phyloP scores from a whole-genome alignment of 2,797 vertebrate species.

The Gephyroberyx darwinii region DNA sequence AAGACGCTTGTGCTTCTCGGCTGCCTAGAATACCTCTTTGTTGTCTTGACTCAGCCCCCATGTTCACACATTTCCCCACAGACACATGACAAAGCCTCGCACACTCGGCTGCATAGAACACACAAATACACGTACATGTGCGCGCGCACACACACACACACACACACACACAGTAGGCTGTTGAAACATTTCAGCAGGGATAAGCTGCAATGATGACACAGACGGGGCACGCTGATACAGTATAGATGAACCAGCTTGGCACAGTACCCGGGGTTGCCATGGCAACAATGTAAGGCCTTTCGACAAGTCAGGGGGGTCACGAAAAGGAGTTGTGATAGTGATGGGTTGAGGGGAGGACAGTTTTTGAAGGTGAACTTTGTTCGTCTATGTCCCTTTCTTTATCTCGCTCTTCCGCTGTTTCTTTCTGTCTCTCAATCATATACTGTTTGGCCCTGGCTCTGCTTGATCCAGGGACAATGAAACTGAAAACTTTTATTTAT shows the following conservation, averaged over 20 bases:
- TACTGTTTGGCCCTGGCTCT: slow-evolving; percentile 38
- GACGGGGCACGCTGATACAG: slow-evolving; percentile 65
- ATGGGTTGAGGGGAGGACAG: slow-evolving; percentile 18
- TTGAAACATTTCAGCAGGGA: slow-evolving; percentile 68
- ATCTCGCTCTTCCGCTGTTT: slow-evolving; percentile 3
- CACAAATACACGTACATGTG: slow-evolving; percentile 22
- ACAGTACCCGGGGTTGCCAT: slow-evolving; percentile 62
- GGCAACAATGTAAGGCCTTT: slow-evolving; percentile 67
- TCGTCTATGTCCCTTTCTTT: slow-evolving; percentile 15
- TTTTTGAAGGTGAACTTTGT: slow-evolving; percentile 65
- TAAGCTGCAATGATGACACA: slow-evolving; percentile 68
- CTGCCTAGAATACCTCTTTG: slow-evolving; percentile 10
- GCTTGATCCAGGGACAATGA: slow-evolving; percentile 35
- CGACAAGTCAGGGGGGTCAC: slow-evolving; percentile 63
- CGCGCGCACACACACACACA: slow-evolving; percentile 14
- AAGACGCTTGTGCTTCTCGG: slow-evolving; percentile 21
- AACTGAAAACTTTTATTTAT: slow-evolving; percentile 41
- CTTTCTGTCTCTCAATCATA: slow-evolving; percentile 46
- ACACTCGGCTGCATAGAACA: not conserved
- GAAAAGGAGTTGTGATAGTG: slow-evolving; percentile 54
- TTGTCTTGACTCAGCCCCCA: slow-evolving; percentile 23
- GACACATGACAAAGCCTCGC: slow-evolving; percentile 21
- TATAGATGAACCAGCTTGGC: slow-evolving; percentile 67
- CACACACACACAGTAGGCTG: slow-evolving; percentile 26
- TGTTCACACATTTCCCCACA: slow-evolving; percentile 8